Evolutionary conservation across 2,113 vertebrate species (phyloP), one percentile per base, ranked within the genome.

Genomic region (Setophaga coronata): DNA sequence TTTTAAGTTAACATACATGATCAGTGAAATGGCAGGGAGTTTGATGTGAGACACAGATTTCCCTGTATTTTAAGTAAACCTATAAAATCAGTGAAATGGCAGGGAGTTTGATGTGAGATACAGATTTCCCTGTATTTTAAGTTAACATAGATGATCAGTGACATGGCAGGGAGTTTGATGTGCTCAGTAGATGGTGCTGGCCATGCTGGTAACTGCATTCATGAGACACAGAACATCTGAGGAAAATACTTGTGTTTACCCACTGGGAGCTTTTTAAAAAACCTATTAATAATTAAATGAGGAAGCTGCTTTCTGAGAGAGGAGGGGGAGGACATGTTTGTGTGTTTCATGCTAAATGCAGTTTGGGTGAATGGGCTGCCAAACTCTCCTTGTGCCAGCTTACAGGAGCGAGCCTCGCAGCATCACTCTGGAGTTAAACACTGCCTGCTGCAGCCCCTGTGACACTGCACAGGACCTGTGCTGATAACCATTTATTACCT

Each of bases 401-500:
- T 17, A 5, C 4, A 50, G 70, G 71, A 28, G 31, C 0, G 2
- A 53, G 45, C 36, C 54, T 78, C 7, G 21, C 19, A 17, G 61
- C 53, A 26, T 14, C 2, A 0, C 47, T 8, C 31, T 12, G 67
- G 23, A 33, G 18, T 25, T 17, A 1, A 42, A 26, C 19, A 0
- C 48, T 38, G 19, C 18, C 62, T 50, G 84, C 12, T 11, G 81
- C 33, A 29, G 12, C 25, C 13, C 34, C 65, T 15, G 87, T 26
- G 83, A 38, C 25, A 10, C 28, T 5, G 45, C 61, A 1, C 54
- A 2, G 61, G 79, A 25, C 24, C 4, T 9, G 67, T n/a, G 50
- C 65, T 3, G 1, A 5, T 28, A 28, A n/a, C 12, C 16, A 4
- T 43, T 19, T 26, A 3, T 38, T 2, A 2, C 43, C 50, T 43